Base-by-base conservation (phyloP, 2,888 invertebrate genomes). In the Leucoptera coffeella region DNA sequence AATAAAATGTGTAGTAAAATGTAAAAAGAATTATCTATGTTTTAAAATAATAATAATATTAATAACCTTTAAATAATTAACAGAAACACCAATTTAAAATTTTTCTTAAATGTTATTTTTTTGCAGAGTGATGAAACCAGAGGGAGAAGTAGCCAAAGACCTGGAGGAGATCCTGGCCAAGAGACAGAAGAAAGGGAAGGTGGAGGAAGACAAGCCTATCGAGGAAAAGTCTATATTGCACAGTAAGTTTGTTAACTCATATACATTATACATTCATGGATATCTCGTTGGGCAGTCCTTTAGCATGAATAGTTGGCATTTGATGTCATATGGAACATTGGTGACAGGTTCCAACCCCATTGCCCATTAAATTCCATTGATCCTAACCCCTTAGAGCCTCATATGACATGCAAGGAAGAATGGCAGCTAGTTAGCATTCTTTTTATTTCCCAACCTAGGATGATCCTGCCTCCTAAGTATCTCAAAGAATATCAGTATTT, bases 181-280 rank as follows among this genome's bases (percentile, higher is more conserved):
- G 60, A 73, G 90, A 46, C 89, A 89, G 46, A 93, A 92, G 56
- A 78, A 85, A 34, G 87, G 88, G 33, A 87, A 85, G 47, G 78
- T 80, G n/a, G 85, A 86, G 22, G 94, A 95, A 35, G 92, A 93
- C 40, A 92, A 92, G 57, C 85, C 90, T 1, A 62, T 93, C 35
- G 95, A 97, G 50, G 97, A 97, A 51, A 97, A 96, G 58, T 86
- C 93, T 8, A 85, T 90, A 40, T 73, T 96, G 37, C 95, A 97
- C 51, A 85, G 88, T 87, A 69, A 75, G 80, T 71, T 29, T 2
- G n/a, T n/a, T n/a, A n/a, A n/a, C n/a, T n/a, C n/a, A n/a, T n/a
- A n/a, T n/a, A n/a, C n/a, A n/a, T n/a, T n/a, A n/a, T n/a, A n/a
- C n/a, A n/a, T n/a, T n/a, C n/a, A n/a, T n/a, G n/a, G n/a, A n/a